Evolutionary conservation across 2,113 vertebrate genomes (phyloP), one percentile per base, ranked within the genome.

Genomic region (Canis aureus): DNA sequence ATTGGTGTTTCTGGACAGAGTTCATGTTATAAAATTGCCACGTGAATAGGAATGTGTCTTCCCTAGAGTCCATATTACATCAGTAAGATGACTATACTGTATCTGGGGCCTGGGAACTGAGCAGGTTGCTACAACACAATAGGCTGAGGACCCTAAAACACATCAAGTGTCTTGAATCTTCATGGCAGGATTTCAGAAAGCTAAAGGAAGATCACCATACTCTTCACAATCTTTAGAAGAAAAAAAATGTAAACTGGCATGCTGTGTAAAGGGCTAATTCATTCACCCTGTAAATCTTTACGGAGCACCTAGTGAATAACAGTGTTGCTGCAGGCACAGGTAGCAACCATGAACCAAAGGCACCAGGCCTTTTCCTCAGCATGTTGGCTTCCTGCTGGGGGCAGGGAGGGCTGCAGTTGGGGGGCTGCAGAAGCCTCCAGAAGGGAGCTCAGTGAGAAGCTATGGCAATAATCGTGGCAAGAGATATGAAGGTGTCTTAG

Each of bases 381-480:
- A 8, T 22, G 15, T 1, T 23, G 9, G 17, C n/a, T 2, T n/a
- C 27, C 49, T 92, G 55, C 3, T 0, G 0, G 43, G 25, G 22
- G n/a, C 53, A 4, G 5, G 16, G 11, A 11, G 23, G 19, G 25
- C 67, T 4, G 15, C 73, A 16, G 13, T 7, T 43, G 23, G 23
- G 9, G 38, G 8, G 35, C n/a, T 9, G 12, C 10, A 7, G 38
- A 4, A 27, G 23, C 8, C 43, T 76, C 73, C 43, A 51, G 43
- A 76, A 25, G 7, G 43, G 55, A 4, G 6, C 3, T 17, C n/a
- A 25, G 12, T 1, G 13, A 78, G 53, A 79, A n/a, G 13, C 49
- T 11, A 4, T 23, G 12, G 60, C 60, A n/a, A 15, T 38, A 10
- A 27, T 55, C 25, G 19, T 25, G 35, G 19, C 25, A 35, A 43